A percentile compares a stretch with the other conserved stretches of the same genome.
Conservation (phyloP, 1,140 invertebrate species). For the Diorhabda carinulata region DNA sequence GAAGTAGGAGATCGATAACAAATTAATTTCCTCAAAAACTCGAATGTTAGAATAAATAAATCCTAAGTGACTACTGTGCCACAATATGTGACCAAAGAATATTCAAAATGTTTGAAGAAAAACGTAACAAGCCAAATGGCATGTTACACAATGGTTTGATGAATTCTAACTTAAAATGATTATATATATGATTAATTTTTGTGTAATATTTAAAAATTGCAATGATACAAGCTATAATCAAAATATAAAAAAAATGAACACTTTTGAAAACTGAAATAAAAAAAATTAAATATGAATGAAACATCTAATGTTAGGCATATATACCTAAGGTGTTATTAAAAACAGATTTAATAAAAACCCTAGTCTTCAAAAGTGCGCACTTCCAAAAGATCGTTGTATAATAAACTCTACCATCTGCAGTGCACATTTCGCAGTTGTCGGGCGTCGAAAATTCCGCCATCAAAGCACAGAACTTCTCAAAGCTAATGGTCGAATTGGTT, state of each 20-base stretch:
- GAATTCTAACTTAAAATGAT: too few relatives aligned
- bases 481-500: constrained; percentile 38
- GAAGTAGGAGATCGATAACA: too few relatives aligned
- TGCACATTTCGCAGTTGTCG: constrained; percentile 39
- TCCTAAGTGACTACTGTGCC: too few relatives aligned
- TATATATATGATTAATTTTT: too few relatives aligned
- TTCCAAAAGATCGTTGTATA: constrained; percentile 39
- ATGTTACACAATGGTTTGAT: too few relatives aligned
- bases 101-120: too few relatives aligned
- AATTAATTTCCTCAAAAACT: too few relatives aligned
- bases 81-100: too few relatives aligned
- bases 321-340: constrained; percentile 41
- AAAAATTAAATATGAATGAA: constrained; percentile 4
- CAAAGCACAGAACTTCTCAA: constrained; percentile 56
- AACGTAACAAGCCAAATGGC: too few relatives aligned
- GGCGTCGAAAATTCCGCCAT: constrained; percentile 54
- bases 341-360: constrained; percentile 41
- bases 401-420: constrained; percentile 40
- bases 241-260: constrained; percentile 17
- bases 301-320: constrained; percentile 10
- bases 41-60: too few relatives aligned
- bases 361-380: constrained; percentile 43
- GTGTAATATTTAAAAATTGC: too few relatives aligned
- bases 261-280: constrained; percentile 28
- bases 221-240: background rate